phyloP scores from a whole-genome alignment of 2,113 vertebrate species.

The Pungitius pungitius region DNA sequence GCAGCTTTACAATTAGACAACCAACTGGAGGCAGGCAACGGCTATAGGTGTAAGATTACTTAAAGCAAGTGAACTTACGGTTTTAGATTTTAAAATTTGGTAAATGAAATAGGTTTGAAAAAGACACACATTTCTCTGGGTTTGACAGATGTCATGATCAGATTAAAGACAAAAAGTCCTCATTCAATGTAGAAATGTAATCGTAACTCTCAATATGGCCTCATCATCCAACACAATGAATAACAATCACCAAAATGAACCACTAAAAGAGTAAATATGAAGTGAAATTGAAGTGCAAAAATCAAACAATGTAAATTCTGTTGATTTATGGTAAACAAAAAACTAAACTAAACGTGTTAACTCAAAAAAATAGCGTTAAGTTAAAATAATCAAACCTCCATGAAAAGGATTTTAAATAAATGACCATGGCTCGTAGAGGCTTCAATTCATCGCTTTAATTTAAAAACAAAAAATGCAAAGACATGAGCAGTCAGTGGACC shows the following conservation, averaged over 20 bases:
- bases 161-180: constrained; percentile 1
- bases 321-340: background rate
- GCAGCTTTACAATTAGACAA: background rate
- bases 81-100: background rate
- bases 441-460: constrained; percentile 64
- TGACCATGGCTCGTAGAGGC: constrained; percentile 46
- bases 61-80: background rate
- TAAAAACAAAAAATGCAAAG: constrained; percentile 65
- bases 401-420: constrained; percentile 35
- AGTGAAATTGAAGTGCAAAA: background rate
- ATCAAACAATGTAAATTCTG: background rate
- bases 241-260: background rate
- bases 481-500: constrained; percentile 72
- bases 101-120: background rate
- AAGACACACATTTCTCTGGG: background rate
- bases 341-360: too few relatives aligned
- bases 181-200: background rate
- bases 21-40: background rate
- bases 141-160: background rate
- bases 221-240: background rate
- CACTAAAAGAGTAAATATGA: background rate
- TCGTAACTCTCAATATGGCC: background rate
- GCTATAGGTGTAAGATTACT: background rate
- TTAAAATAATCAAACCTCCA: background rate
- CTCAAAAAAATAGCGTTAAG: background rate